Conservation (phyloP, 2,888 invertebrate species). For the Xestia xanthographa region DNA sequence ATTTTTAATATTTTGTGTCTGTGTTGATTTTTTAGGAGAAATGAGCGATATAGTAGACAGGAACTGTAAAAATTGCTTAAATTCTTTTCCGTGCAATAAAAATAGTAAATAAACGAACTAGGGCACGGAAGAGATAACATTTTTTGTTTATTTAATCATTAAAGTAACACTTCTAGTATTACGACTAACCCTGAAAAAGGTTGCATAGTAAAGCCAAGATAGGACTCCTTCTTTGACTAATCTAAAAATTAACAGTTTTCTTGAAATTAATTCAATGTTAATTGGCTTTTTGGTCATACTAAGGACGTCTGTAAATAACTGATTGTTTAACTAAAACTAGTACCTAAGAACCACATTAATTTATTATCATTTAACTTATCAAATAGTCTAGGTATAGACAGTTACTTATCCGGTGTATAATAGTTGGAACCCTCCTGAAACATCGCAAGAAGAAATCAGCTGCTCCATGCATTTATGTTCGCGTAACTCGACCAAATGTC, state of each 20-base stretch:
- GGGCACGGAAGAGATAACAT: conserved; percentile 1
- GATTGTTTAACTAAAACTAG: background rate
- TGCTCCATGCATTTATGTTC: background rate
- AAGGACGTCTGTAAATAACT: background rate
- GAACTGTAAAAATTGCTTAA: background rate
- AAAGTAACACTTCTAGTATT: conserved; percentile 20
- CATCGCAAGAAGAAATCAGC: background rate
- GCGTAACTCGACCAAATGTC: background rate
- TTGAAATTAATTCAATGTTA: background rate
- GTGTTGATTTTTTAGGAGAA: background rate
- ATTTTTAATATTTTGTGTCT: background rate
- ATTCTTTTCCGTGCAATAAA: conserved; percentile 6
- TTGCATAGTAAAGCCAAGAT: background rate
- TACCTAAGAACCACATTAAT: background rate
- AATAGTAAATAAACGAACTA: conserved; percentile 18
- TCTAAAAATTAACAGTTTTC: background rate
- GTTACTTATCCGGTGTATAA: background rate
- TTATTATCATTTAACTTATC: background rate
- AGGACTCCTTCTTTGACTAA: background rate
- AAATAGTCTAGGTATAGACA: background rate
- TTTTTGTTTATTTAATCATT: background rate
- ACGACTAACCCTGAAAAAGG: conserved; percentile 30
- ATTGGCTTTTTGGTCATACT: background rate
- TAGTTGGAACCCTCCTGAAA: background rate
- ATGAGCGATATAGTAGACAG: background rate